Base-by-base conservation (phyloP, 2,888 invertebrate species). In the Cremastinae sp. region DNA sequence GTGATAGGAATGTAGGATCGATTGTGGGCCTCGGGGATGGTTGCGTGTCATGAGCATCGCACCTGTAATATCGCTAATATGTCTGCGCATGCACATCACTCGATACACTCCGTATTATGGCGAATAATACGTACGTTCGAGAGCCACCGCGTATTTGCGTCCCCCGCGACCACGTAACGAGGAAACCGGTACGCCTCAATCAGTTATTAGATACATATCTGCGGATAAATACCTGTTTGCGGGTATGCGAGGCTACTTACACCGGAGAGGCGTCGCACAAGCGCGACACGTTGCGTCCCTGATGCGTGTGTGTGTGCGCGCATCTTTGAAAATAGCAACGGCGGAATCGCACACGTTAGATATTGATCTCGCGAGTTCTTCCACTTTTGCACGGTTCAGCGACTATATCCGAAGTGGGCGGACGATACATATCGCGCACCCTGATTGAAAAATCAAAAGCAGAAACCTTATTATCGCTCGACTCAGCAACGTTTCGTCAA, bases 131-230 rank as follows among this genome's bases (percentile, higher is more conserved):
- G 22, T 22, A 10, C 59, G 8, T 38, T 14, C 9, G 28, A 18
- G 14, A 9, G 9, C n/a, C 36, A 41, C 41, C 20, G 28, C 28
- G 28, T 28, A 5, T 3, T 3, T 16, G 45, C 8, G 62, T 22
- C 28, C 62, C 20, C 2, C n/a, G 8, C 8, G 28, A 49, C 47
- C 14, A 14, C 34, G 10, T 14, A 45, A 38, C 47, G n/a, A 53
- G 43, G 41, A 53, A 70, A 70, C 70, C 61, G 65, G 61, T 74
- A 65, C 28, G 73, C 69, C 76, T 69, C 73, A 70, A 76, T 76
- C 76, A 69, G 65, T 69, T 64, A 72, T 76, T 76, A 69, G 76
- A 76, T 76, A 76, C 65, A 70, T 76, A 76, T 73, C 76, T 69
- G 73, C 54, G 76, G 73, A 76, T 76, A 76, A 76, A 73, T 76